Conservation (phyloP, 2,113 vertebrate genomes). For the Lichenostomus cassidix region DNA sequence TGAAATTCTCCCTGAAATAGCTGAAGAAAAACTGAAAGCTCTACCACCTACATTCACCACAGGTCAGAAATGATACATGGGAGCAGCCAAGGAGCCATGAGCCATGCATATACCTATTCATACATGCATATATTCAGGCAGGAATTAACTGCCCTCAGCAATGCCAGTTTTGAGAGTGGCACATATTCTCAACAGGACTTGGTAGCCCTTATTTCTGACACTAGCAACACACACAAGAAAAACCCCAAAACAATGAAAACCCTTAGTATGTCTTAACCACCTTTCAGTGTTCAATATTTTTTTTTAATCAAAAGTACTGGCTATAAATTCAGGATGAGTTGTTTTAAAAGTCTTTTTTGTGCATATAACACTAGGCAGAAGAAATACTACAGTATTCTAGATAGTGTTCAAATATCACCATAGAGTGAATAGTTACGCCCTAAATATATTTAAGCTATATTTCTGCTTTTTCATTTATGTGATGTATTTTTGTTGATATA, state of each 20-base stretch:
- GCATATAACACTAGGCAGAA: not conserved
- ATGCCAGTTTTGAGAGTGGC: not conserved
- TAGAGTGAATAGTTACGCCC: not conserved
- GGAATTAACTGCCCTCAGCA: not conserved
- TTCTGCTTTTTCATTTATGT: not conserved
- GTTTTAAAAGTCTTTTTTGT: not conserved
- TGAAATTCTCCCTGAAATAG: not conserved
- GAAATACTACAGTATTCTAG: not conserved
- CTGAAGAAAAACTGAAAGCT: not conserved
- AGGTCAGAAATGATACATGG: not conserved
- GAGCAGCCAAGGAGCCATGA: not conserved
- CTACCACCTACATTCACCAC: not conserved
- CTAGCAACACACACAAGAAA: not conserved
- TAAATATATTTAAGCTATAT: not conserved
- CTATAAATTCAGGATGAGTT: not conserved
- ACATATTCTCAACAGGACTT: not conserved
- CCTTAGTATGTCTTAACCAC: not conserved
- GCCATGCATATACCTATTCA: not conserved
- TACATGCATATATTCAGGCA: accelerated
- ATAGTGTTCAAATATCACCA: not conserved
- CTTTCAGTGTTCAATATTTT: not conserved
- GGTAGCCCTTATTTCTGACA: not conserved
- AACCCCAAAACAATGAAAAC: not conserved
- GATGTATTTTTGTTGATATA: not conserved
- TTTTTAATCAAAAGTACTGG: not conserved